Conservation (phyloP, 2,113 vertebrate genomes). For the Hippocampus zosterae region DNA sequence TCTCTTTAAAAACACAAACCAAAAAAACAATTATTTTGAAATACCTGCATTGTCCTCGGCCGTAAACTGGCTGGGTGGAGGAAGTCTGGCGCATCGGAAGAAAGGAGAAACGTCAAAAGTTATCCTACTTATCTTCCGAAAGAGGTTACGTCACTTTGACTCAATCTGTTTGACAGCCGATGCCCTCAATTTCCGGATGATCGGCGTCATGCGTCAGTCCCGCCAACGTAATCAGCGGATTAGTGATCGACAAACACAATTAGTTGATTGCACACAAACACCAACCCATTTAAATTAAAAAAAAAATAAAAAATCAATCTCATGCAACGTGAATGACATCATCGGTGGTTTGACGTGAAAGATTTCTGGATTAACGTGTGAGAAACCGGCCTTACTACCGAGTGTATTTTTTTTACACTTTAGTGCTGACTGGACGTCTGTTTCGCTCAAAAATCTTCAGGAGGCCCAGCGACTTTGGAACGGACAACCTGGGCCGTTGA, state of each 20-base stretch:
- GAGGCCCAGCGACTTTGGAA: slow-evolving; percentile 76
- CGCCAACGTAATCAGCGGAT: slow-evolving; percentile 27
- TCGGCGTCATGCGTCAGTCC: slow-evolving; percentile 4
- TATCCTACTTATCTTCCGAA: background rate
- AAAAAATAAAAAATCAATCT: background rate
- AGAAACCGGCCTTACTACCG: slow-evolving; percentile 77
- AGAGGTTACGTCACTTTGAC: background rate
- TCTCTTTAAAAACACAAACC: background rate
- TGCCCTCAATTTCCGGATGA: background rate
- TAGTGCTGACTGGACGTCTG: slow-evolving; percentile 77
- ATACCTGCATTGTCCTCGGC: slow-evolving; percentile 53
- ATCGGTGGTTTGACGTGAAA: background rate
- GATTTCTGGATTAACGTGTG: background rate
- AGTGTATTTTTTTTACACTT: slow-evolving; percentile 79
- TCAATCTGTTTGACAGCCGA: background rate
- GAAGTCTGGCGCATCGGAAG: slow-evolving; percentile 48
- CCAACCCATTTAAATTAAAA: background rate
- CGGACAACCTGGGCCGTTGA: slow-evolving; percentile 70
- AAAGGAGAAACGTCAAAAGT: background rate
- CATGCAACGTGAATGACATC: slow-evolving; percentile 5
- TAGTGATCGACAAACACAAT: slow-evolving; percentile 27
- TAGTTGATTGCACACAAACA: slow-evolving; percentile 2
- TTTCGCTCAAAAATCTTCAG: slow-evolving; percentile 84
- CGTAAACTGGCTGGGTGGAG: slow-evolving; percentile 58
- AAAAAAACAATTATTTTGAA: background rate